A percentile compares a stretch with the other conserved stretches of the same genome.
phyloP scores from a whole-genome alignment of 2,888 invertebrate species.

The Agrypnus murinus region DNA sequence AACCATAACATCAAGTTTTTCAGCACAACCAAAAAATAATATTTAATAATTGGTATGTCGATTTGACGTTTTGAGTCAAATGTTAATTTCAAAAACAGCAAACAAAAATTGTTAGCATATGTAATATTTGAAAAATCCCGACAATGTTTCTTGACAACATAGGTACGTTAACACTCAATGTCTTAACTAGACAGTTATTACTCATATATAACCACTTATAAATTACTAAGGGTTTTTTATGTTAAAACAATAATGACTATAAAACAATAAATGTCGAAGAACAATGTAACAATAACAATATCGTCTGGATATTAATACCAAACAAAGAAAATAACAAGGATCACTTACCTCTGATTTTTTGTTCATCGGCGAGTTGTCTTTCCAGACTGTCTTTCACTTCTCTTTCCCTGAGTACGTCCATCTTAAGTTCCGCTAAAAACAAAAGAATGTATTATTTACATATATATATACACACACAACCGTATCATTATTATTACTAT shows the following conservation, averaged over 20 bases:
- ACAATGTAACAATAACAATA: conserved; percentile 64
- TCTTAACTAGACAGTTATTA: conserved; percentile 44
- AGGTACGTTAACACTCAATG: conserved; percentile 7
- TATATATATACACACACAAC: conserved; percentile 1
- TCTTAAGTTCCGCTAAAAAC: conserved; percentile 94
- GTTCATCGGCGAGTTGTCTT: conserved; percentile 94
- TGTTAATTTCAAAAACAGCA: too few species aligned
- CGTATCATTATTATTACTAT: neutral
- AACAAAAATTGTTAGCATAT: too few species aligned
- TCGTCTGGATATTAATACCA: conserved; percentile 56
- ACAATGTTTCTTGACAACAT: neutral
- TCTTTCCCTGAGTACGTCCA: conserved; percentile 94
- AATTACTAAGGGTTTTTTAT: conserved; percentile 45
- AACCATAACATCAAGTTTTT: too few species aligned
- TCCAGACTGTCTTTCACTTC: conserved; percentile 96
- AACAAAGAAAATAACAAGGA: conserved; percentile 46
- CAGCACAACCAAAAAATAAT: too few species aligned
- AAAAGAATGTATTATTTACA: conserved; percentile 57
- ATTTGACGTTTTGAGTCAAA: too few species aligned
- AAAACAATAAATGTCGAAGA: conserved; percentile 58
- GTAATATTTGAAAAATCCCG: too few species aligned
- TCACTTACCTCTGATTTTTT: conserved; percentile 94
- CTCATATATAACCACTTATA: conserved; percentile 47
- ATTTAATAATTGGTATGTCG: too few species aligned
- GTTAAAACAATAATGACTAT: conserved; percentile 48